phyloP scores from a whole-genome alignment of 1,140 invertebrate species.

The Whitmania pigra region DNA sequence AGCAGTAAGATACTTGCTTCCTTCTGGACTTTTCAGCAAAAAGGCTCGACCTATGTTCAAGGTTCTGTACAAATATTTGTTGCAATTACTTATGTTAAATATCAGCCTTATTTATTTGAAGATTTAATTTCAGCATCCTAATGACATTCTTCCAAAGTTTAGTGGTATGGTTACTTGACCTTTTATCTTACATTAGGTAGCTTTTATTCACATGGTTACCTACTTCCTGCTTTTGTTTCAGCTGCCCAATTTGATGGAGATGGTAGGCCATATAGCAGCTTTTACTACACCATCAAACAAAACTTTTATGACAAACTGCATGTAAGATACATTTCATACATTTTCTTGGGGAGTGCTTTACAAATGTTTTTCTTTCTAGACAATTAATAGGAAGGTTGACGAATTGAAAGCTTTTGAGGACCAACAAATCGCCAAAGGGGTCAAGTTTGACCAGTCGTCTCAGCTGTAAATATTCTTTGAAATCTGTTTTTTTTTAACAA shows the following conservation, averaged over 20 bases:
- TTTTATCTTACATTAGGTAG: too few relatives aligned
- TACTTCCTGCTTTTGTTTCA: conserved; percentile 29
- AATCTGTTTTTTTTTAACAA: too few relatives aligned
- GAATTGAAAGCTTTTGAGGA: conserved; percentile 58
- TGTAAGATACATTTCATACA: conserved; percentile 46
- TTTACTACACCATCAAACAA: conserved; percentile 77
- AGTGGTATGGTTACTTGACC: too few relatives aligned
- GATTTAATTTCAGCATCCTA: not conserved
- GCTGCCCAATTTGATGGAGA: conserved; percentile 75
- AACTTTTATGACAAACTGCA: conserved; percentile 69
- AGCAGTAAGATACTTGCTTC: conserved; percentile 79
- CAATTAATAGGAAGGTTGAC: conserved; percentile 45
- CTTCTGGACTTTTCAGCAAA: conserved; percentile 71
- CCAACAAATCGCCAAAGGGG: conserved; percentile 50
- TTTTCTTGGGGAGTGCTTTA: not conserved
- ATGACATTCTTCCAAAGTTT: too few relatives aligned
- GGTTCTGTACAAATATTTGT: conserved; percentile 26
- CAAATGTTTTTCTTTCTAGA: not conserved
- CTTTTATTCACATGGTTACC: not conserved
- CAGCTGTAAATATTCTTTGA: conserved; percentile 45
- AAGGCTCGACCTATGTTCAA: conserved; percentile 70
- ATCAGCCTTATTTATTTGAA: not conserved
- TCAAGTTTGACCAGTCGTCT: conserved; percentile 36
- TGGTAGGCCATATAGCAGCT: conserved; percentile 70
- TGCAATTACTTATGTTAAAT: not conserved